Base-by-base conservation (phyloP, 1,140 invertebrate species). In the Cardiocondyla obscurior region DNA sequence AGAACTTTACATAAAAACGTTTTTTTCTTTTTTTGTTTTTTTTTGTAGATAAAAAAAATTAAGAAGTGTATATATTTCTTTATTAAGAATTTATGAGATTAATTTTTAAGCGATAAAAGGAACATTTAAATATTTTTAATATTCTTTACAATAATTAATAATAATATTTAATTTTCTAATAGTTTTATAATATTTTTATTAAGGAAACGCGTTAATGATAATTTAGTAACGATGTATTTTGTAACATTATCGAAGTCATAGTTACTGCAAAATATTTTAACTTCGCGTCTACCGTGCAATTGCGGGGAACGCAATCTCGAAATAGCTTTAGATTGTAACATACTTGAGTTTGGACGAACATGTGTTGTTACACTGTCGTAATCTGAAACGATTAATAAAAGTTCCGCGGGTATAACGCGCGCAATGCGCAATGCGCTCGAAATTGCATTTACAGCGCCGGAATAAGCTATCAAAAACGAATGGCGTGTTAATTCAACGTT, bases 321-420 rank as follows among this genome's bases (percentile, higher is more conserved):
- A 79, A 67, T 39, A 39, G 46, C 60, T 51, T 12, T 22, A 36
- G 30, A 19, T 67, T 16, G 7, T 36, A 36, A 79, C n/a, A n/a
- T 69, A 53, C 25, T 22, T 53, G 22, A 28, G 39, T 42, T 42
- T 3, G 33, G 16, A 39, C 3, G 44, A 65, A 30, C 51, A 22
- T 25, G 46, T 42, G 46, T 79, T 79, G 42, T 49, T 65, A 46
- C 44, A 33, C 10, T 77, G 44, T 77, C 74, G 74, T 79, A 79
- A 79, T 79, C 74, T 69, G 12, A 22, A 42, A 69, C 74, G 74
- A 79, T 79, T 79, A 79, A 67, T 79, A 79, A 79, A 79, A 67
- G 62, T 67, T 79, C 8, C 46, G 60, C 73, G 30, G 16, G n/a
- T 28, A 51, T n/a, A 36, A 16, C 28, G 70, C 36, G 14, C 25